A percentile compares a stretch with the other conserved stretches of the same genome.
These are phyloP conservation scores for Eristalis pertinax DNA, from an alignment of 2,888 invertebrate species.

Conservation along the genomic window DNA sequence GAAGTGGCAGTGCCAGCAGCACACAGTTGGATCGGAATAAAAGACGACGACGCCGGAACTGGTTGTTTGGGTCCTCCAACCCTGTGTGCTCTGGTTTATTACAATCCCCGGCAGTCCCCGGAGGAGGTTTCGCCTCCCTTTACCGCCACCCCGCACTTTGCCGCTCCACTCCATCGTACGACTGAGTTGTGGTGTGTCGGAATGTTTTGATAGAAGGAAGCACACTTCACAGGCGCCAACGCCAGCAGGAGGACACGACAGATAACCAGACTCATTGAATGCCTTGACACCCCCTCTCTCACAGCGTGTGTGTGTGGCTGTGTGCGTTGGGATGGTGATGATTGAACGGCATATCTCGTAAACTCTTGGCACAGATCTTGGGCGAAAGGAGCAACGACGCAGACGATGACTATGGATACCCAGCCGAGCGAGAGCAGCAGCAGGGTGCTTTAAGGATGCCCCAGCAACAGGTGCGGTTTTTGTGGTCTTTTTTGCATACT, in stretches of 20 bases:
- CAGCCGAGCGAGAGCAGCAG: constrained; percentile 4
- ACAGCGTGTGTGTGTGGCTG: background rate
- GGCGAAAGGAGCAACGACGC: constrained; percentile 16
- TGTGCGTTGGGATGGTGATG: constrained; percentile 60
- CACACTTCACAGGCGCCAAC: constrained; percentile 37
- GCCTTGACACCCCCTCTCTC: background rate
- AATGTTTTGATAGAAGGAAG: constrained; percentile 48
- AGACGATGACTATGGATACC: background rate
- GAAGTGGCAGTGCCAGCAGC: constrained; percentile 39
- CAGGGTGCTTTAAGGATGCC: constrained; percentile 27
- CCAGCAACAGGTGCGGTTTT: constrained; percentile 58
- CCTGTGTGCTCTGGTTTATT: constrained; percentile 53
- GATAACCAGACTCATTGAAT: constrained; percentile 47
- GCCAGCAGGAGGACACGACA: constrained; percentile 33
- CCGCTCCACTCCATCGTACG: background rate
- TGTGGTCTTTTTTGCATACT: constrained; percentile 34
- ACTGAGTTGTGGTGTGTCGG: constrained; percentile 35
- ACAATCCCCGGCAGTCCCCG: constrained; percentile 59
- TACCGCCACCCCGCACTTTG: too few species aligned
- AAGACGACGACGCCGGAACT: constrained; percentile 60
- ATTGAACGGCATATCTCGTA: constrained; percentile 62
- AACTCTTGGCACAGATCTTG: constrained; percentile 51
- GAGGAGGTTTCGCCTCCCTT: background rate
- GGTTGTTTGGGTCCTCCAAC: constrained; percentile 52
- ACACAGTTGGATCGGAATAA: constrained; percentile 62